These are phyloP conservation scores for Blastomussa wellsi DNA, from an alignment of 92 coral and sea anemone genomes.

Conservation along the genomic window DNA sequence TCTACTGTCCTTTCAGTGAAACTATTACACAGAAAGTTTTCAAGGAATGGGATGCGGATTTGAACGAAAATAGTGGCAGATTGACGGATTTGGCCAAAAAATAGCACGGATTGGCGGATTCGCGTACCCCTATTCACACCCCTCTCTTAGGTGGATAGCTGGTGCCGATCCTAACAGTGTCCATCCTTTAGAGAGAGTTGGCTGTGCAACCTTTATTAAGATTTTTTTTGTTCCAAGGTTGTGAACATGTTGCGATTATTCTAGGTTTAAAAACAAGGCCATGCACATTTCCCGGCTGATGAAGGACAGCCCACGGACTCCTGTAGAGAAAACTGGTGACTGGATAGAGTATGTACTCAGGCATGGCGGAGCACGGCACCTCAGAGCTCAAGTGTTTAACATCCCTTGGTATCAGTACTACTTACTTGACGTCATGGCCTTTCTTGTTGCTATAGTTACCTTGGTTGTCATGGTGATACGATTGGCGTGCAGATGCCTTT, in stretches of 20 bases:
- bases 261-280: slow-evolving; percentile 36
- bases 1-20: too few species aligned
- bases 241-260: not conserved
- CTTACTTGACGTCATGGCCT: slow-evolving; percentile 48
- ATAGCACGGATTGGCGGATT: too few species aligned
- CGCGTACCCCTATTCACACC: too few species aligned
- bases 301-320: slow-evolving; percentile 42
- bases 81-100: too few species aligned
- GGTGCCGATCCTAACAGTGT: too few species aligned
- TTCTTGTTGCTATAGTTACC: slow-evolving; percentile 25
- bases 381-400: slow-evolving; percentile 58
- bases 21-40: too few species aligned
- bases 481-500: slow-evolving; percentile 28
- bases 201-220: too few species aligned
- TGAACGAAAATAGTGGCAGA: too few species aligned
- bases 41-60: too few species aligned
- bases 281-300: slow-evolving; percentile 40
- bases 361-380: slow-evolving; percentile 59
- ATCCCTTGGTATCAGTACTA: slow-evolving; percentile 67
- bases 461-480: slow-evolving; percentile 33
- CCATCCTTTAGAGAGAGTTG: too few species aligned
- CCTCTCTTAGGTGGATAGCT: too few species aligned
- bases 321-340: slow-evolving; percentile 51
- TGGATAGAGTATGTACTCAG: slow-evolving; percentile 69
- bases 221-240: too few species aligned